Evolutionary conservation across 2,888 invertebrate genomes (phyloP), one percentile per base, ranked within the genome.

Genomic region (Cylloceria caligata): DNA sequence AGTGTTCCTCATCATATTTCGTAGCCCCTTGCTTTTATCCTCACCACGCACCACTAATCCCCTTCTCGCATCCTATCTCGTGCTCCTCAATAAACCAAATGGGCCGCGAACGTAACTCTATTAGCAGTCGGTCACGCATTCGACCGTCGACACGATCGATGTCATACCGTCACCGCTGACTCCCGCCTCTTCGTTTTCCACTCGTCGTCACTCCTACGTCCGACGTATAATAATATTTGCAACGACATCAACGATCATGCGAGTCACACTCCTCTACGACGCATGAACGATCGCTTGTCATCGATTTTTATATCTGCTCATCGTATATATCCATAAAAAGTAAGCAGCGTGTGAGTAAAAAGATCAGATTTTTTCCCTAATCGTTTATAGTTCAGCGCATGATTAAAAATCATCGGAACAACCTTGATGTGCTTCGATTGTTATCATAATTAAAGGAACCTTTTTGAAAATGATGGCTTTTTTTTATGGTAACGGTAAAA

Each of bases 81-180:
- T 47, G 64, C 69, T 55, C 52, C 64, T 76, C 79, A 75, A 81
- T 82, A 75, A 79, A 76, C 82, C 69, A 75, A 82, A 84, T 76
- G 78, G 76, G 72, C 79, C 72, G 76, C 82, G 83, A 82, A 76
- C 71, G 83, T 84, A 76, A 84, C 83, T 82, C 79, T 84, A 82
- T 84, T 84, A 84, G 83, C 65, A 68, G 71, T 69, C 55, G 62
- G 75, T 75, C 64, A 65, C 69, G 65, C 80, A 55, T 69, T 64
- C 76, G 34, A 36, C 34, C 73, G 19, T 60, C 73, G 60, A 76
- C 75, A 49, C 80, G 75, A 80, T 80, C 76, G 69, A 80, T 80
- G 62, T 71, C 76, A 64, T 60, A 76, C 65, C 16, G 55, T 16
- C 49, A 42, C 47, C 55, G 36, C 47, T 55, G 60, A 21, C 67